Conservation (phyloP, 2,113 vertebrate species). For the Vireo altiloquus region DNA sequence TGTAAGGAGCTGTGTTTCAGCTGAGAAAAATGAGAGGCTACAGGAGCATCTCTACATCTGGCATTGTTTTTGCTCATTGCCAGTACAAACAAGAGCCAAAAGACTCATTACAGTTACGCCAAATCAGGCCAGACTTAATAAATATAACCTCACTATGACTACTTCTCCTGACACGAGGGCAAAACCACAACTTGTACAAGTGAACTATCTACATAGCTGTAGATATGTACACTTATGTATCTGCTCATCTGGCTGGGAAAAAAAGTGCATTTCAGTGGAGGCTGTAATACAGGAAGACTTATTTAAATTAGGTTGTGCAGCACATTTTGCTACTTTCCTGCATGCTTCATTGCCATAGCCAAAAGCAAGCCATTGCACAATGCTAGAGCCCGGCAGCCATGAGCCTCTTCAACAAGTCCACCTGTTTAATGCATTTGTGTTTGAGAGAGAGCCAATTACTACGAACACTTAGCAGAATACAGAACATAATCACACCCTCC, state of each 20-base stretch:
- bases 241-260: neutral
- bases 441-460: neutral
- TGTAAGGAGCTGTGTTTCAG: neutral
- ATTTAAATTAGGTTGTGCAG: neutral
- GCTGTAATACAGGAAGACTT: neutral
- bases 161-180: neutral
- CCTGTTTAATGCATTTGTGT: neutral
- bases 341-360: neutral
- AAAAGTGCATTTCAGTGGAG: neutral
- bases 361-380: neutral
- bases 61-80: neutral
- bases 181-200: neutral
- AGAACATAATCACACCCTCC: neutral
- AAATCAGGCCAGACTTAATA: neutral
- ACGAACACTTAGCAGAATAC: neutral
- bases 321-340: neutral
- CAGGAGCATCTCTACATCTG: neutral
- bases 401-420: neutral
- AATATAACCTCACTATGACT: neutral
- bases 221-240: rapidly evolving
- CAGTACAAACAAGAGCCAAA: neutral
- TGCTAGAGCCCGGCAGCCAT: neutral
- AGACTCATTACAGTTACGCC: neutral
- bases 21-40: neutral
- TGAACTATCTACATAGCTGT: rapidly evolving